Evolutionary conservation across 2,888 invertebrate genomes (phyloP).

Genomic region (Euplagia quadripunctaria): DNA sequence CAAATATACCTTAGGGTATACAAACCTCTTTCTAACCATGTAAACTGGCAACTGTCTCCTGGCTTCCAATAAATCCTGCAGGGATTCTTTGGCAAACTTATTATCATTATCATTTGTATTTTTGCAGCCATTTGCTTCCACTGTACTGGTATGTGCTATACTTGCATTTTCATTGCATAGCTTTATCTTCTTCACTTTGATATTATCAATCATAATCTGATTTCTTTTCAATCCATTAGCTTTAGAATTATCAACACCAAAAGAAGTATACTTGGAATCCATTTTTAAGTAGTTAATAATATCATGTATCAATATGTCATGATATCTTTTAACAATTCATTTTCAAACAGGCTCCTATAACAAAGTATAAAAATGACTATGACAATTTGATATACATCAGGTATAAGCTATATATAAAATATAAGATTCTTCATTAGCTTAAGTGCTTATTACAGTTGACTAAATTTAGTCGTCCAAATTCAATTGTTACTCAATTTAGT

Average conservation of each 20-base stretch:
- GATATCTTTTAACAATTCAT: too few species aligned
- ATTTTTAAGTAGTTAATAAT: slow-evolving; percentile 47
- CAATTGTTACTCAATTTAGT: too few species aligned
- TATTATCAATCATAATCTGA: slow-evolving; percentile 49
- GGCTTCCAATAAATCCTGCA: slow-evolving; percentile 72
- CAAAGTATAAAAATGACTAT: neutral
- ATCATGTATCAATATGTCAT: neutral
- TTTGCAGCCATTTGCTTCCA: slow-evolving; percentile 50
- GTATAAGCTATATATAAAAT: too few species aligned
- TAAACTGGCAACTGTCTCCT: slow-evolving; percentile 86
- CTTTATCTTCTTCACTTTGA: slow-evolving; percentile 70
- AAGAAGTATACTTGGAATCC: slow-evolving; percentile 81
- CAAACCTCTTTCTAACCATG: slow-evolving; percentile 80
- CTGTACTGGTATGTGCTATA: slow-evolving; percentile 20
- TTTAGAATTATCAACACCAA: slow-evolving; percentile 61
- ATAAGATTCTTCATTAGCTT: too few species aligned
- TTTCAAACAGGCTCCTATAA: neutral
- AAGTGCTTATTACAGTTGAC: too few species aligned
- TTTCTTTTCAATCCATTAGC: slow-evolving; percentile 63
- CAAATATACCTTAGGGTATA: neutral
- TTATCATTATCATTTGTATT: slow-evolving; percentile 40
- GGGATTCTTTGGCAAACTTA: slow-evolving; percentile 45
- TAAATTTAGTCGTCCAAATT: too few species aligned
- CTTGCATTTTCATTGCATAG: slow-evolving; percentile 46
- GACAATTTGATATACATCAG: too few species aligned